A percentile compares a stretch with the other conserved stretches of the same genome.
Evolutionary conservation across 1,140 invertebrate species (phyloP).

Genomic region (Thrips palmi): DNA sequence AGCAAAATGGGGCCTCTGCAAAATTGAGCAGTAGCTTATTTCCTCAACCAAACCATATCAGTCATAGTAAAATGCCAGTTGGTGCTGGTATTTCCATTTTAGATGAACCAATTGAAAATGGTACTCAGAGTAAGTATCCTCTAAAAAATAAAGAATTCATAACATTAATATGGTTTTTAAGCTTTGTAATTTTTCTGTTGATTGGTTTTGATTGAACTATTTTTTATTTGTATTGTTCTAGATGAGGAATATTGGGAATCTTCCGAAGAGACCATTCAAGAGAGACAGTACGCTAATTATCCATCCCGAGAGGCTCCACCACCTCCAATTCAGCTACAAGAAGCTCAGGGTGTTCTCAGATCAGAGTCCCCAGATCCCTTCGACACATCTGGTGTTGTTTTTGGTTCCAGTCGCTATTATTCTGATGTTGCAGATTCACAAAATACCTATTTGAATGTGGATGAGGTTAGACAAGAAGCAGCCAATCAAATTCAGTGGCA

Average conservation of each 20-base stretch:
- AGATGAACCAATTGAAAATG: conserved; percentile 53
- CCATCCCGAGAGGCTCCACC: too few relatives aligned
- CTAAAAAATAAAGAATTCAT: background rate
- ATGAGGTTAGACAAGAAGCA: too few relatives aligned
- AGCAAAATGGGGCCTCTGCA: background rate
- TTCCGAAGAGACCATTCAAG: too few relatives aligned
- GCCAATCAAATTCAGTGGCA: too few relatives aligned
- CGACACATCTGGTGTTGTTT: background rate
- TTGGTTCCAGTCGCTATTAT: background rate
- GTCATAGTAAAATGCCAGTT: background rate
- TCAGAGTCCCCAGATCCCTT: background rate
- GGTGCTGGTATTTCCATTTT: conserved; percentile 32
- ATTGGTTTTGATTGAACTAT: background rate
- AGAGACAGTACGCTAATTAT: too few relatives aligned
- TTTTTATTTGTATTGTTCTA: background rate
- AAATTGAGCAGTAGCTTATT: background rate
- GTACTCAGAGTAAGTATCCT: background rate
- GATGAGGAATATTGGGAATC: too few relatives aligned
- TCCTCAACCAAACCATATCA: background rate
- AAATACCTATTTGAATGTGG: conserved; percentile 9
- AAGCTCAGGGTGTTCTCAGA: too few relatives aligned
- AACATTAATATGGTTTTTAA: too few relatives aligned
- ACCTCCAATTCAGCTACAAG: too few relatives aligned
- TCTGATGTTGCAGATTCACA: background rate
- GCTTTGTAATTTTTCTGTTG: too few relatives aligned